Conservation (phyloP, 2,797 vertebrate genomes). For the Phrynocephalus vlangalii region DNA sequence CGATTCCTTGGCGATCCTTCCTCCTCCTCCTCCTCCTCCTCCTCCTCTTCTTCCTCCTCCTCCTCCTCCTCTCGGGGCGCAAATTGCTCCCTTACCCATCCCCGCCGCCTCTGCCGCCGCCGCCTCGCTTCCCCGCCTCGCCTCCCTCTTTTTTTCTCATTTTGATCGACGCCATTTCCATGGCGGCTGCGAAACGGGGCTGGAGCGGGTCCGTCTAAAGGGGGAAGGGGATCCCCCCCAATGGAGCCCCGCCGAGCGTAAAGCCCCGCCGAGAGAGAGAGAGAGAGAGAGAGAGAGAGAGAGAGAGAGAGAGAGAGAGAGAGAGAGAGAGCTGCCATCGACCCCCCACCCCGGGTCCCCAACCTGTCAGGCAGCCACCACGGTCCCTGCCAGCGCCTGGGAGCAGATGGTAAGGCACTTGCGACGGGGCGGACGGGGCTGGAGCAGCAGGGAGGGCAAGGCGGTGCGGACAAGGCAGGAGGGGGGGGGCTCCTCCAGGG, state of each 20-base stretch:
- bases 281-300: background rate
- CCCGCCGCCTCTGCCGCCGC: constrained; percentile 36
- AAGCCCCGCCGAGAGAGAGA: constrained; percentile 45
- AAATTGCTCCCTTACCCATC: constrained; percentile 59
- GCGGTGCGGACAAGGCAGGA: background rate
- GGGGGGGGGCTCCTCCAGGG: background rate
- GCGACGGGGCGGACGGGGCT: constrained; percentile 17
- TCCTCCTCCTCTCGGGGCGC: constrained; percentile 68
- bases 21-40: background rate
- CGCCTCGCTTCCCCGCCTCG: too few relatives aligned
- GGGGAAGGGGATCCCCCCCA: constrained; percentile 66
- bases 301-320: background rate
- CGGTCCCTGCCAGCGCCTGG: constrained; percentile 7
- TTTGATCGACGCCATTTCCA: constrained; percentile 67
- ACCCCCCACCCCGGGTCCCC: background rate
- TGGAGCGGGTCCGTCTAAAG: constrained; percentile 90
- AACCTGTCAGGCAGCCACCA: background rate
- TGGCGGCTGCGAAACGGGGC: constrained; percentile 87
- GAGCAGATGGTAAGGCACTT: constrained; percentile 18
- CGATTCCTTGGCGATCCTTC: constrained; percentile 88
- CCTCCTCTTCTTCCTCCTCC: constrained; percentile 48
- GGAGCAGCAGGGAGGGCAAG: too few relatives aligned
- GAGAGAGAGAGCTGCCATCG: background rate
- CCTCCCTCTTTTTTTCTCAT: constrained; percentile 24
- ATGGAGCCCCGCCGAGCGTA: constrained; percentile 58